Base-by-base conservation (phyloP, 2,113 vertebrate species). In the Chaenocephalus aceratus region DNA sequence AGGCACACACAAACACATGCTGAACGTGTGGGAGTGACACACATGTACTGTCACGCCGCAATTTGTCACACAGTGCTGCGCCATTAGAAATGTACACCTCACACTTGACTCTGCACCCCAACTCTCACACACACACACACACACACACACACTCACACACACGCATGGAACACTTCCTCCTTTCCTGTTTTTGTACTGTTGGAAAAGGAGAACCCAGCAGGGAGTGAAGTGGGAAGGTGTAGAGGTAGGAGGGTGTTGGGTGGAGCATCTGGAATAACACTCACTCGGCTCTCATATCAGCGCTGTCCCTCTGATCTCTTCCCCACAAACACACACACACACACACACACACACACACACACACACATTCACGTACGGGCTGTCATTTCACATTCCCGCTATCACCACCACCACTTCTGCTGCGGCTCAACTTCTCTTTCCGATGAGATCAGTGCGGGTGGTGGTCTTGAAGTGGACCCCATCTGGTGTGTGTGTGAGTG, bases 201-300 rank as follows among this genome's bases (percentile, higher is more conserved):
- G 82, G 87, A 93, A 94, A 91, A 62, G 3, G 69, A 92, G 89
- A 91, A 79, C 72, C 77, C 90, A 75, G 83, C 65, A 44, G 85
- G 77, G 77, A 90, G 68, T 18, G 75, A 66, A 75, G 86, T 67
- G 67, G 71, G 73, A 85, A 70, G 65, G 74, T 70, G 75, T 59
- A 72, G 84, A 67, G 44, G 53, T 36, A 52, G 54, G 65, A 63
- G 44, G 68, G 64, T 21, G 64, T 1, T 11, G 59, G 70, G 48
- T 73, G 75, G 73, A 83, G 90, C 91, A 92, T 92, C 91, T 93
- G 93, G 89, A 91, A 88, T 91, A 92, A 90, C 85, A 87, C 62
- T 88, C 87, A 80, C 72, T 36, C 62, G 5, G 72, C 79, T 87
- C 74, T 72, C 75, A 86, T 84, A 61, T 82, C 86, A 64, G 72